These are phyloP conservation scores for Germaria angustata DNA, from an alignment of 2,888 invertebrate species.

Conservation along the genomic window DNA sequence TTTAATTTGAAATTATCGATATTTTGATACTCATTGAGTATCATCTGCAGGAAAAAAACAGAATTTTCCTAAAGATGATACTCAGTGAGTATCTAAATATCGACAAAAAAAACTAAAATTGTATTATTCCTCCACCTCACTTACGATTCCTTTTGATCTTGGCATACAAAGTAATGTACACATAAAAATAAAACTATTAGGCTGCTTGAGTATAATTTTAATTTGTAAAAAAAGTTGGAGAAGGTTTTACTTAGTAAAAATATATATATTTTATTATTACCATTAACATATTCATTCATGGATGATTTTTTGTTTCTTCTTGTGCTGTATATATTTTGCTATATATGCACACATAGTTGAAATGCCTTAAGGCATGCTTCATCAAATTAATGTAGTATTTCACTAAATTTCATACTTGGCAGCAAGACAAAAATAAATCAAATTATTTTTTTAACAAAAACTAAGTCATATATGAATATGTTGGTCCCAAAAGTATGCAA, in stretches of 20 bases:
- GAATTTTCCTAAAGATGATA: no score
- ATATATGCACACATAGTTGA: background rate
- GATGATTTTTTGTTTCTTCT: background rate
- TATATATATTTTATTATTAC: conserved; percentile 12
- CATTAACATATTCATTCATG: background rate
- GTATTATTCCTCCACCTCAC: no score
- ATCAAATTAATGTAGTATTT: background rate
- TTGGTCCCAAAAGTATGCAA: background rate
- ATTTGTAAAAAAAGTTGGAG: background rate
- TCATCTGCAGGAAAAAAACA: no score
- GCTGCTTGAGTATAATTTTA: conserved; percentile 42
- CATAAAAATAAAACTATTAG: conserved; percentile 11
- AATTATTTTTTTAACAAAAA: background rate
- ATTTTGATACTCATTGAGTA: no score
- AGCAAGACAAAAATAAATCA: background rate
- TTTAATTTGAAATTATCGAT: no score
- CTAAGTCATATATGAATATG: no score
- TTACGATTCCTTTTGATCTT: no score
- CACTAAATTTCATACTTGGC: background rate
- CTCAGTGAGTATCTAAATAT: no score
- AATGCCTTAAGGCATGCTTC: conserved; percentile 16
- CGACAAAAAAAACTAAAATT: no score
- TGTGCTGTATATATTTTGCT: background rate
- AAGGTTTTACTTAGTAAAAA: no score
- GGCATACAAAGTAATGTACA: no score